phyloP scores from a whole-genome alignment of 2,797 vertebrate genomes.

The Pteronotus mesoamericanus region DNA sequence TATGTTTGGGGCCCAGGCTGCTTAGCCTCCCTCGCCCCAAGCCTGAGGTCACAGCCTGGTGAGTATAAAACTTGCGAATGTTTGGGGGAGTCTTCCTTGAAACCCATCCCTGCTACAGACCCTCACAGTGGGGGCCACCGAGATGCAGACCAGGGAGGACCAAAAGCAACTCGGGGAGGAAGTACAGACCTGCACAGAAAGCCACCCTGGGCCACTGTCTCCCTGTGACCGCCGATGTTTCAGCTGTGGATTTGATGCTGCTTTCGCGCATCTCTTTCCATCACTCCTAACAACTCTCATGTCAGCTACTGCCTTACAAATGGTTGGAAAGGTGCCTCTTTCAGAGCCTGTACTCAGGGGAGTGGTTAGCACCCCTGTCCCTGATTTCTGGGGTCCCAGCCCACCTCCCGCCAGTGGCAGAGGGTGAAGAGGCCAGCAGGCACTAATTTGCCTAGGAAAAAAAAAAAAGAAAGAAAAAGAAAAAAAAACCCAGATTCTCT shows the following conservation, averaged over 20 bases:
- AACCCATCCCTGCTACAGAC: not conserved
- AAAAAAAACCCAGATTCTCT: conserved; percentile 11
- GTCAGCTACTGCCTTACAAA: not conserved
- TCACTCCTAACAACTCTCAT: rapidly evolving
- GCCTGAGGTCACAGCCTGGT: rapidly evolving
- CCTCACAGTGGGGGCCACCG: not conserved
- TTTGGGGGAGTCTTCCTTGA: not conserved
- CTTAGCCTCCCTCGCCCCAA: not conserved
- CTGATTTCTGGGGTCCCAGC: not conserved
- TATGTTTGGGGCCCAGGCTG: not conserved
- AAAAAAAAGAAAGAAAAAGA: not conserved
- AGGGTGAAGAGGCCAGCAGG: conserved; percentile 30
- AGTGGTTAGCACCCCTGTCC: not conserved
- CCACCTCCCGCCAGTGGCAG: not conserved
- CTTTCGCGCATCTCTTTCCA: rapidly evolving
- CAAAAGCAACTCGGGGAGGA: rapidly evolving
- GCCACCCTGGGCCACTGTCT: rapidly evolving
- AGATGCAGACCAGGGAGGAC: not conserved
- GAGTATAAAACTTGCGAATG: rapidly evolving
- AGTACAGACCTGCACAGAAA: rapidly evolving
- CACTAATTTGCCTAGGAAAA: conserved; percentile 73
- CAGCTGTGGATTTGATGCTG: rapidly evolving
- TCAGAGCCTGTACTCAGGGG: rapidly evolving
- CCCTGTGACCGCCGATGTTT: rapidly evolving
- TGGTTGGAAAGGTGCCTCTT: rapidly evolving